Conservation (phyloP, 2,888 invertebrate genomes). For the Mythimna ferrago region DNA sequence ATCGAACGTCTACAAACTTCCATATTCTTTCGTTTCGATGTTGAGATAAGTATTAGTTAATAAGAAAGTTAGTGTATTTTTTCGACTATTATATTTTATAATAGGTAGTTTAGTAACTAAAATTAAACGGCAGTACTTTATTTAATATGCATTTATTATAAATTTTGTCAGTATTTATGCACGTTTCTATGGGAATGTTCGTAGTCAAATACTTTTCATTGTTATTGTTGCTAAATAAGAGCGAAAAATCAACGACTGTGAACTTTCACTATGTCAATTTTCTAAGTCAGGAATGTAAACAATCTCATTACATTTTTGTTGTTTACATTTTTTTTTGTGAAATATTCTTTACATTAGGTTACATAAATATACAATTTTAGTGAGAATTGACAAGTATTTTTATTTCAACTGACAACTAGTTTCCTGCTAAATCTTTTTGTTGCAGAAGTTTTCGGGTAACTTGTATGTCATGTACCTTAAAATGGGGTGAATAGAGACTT, state of each 20-base stretch:
- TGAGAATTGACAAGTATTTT: conserved; percentile 20
- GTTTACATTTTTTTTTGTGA: neutral
- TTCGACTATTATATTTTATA: no score
- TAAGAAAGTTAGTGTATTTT: neutral
- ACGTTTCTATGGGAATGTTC: neutral
- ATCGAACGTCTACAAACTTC: no score
- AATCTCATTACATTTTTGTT: conserved; percentile 25
- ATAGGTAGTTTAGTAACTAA: neutral
- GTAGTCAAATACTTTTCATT: neutral
- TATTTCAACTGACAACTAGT: neutral
- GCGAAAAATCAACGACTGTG: neutral
- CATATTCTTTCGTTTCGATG: no score
- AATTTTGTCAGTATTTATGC: neutral
- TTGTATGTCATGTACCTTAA: neutral
- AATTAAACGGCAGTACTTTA: neutral
- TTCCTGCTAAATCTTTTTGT: neutral
- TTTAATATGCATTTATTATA: conserved; percentile 19
- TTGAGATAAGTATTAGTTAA: no score
- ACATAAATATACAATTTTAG: conserved; percentile 30
- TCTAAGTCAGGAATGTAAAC: neutral
- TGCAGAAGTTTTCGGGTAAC: neutral
- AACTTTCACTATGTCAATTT: neutral
- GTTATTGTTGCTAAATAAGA: neutral
- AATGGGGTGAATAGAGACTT: no score
- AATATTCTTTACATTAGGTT: conserved; percentile 17